Conservation (phyloP, 2,113 vertebrate species). For the Naja naja region DNA sequence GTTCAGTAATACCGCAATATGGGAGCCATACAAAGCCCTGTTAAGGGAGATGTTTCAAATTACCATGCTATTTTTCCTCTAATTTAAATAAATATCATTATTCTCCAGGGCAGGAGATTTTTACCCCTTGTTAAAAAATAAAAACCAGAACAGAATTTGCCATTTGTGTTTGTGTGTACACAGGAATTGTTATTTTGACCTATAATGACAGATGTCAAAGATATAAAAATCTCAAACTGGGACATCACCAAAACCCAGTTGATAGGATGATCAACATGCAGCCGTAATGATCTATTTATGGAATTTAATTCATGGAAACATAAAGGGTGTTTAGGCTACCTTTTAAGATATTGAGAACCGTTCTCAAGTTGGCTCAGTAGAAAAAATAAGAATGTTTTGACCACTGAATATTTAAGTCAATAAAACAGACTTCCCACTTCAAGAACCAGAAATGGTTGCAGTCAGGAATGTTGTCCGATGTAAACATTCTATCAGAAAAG, state of each 20-base stretch:
- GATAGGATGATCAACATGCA: background rate
- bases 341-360: background rate
- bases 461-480: background rate
- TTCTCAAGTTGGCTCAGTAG: background rate
- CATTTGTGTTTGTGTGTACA: background rate
- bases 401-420: background rate
- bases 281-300: background rate
- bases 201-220: background rate
- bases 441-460: background rate
- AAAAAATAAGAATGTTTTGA: background rate
- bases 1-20: conserved; percentile 6
- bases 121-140: background rate
- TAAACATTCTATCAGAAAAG: background rate
- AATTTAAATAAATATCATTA: conserved; percentile 40
- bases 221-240: background rate
- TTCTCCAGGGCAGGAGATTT: conserved; percentile 10
- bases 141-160: conserved; percentile 17
- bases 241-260: background rate
- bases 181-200: background rate
- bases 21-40: background rate
- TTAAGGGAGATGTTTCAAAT: conserved; percentile 29
- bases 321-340: background rate
- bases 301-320: background rate
- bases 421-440: background rate
- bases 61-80: conserved; percentile 32